Evolutionary conservation across 1,140 invertebrate species (phyloP).

Genomic region (Aphelenchoides avenae): DNA sequence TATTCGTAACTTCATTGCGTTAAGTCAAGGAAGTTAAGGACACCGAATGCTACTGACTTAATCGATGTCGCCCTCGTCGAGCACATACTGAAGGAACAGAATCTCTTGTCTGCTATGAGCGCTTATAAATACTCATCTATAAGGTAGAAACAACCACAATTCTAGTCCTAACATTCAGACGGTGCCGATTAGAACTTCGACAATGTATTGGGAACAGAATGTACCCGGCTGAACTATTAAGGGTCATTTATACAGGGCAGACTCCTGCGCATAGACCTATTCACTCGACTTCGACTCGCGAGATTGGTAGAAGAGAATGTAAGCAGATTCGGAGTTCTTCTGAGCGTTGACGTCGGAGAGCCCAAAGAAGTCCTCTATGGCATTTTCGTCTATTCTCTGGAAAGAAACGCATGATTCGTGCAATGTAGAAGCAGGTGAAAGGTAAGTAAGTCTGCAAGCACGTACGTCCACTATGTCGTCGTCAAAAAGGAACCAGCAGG

Average conservation of each 20-base stretch:
- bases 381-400: slow-evolving; percentile 95
- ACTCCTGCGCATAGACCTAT: not conserved
- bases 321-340: slow-evolving; percentile 97
- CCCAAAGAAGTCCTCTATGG: slow-evolving; percentile 99
- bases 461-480: slow-evolving; percentile 99
- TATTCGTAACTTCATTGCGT: too few species aligned
- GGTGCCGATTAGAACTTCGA: too few species aligned
- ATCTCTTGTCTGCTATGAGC: too few species aligned
- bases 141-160: too few species aligned
- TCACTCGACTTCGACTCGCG: slow-evolving; percentile 11
- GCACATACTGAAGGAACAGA: too few species aligned
- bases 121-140: too few species aligned
- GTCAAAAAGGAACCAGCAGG: slow-evolving; percentile 98
- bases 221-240: too few species aligned
- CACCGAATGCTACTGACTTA: too few species aligned
- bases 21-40: too few species aligned
- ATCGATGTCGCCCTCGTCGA: too few species aligned
- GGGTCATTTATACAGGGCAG: slow-evolving; percentile 5
- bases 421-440: slow-evolving; percentile 4
- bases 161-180: too few species aligned
- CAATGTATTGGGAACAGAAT: too few species aligned
- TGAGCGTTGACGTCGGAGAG: slow-evolving; percentile 71
- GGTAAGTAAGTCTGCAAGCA: slow-evolving; percentile 57
- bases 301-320: slow-evolving; percentile 98
- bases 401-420: slow-evolving; percentile 1